Evolutionary conservation across 2,888 invertebrate species (phyloP).

Genomic region (Theodoxus fluviatilis): DNA sequence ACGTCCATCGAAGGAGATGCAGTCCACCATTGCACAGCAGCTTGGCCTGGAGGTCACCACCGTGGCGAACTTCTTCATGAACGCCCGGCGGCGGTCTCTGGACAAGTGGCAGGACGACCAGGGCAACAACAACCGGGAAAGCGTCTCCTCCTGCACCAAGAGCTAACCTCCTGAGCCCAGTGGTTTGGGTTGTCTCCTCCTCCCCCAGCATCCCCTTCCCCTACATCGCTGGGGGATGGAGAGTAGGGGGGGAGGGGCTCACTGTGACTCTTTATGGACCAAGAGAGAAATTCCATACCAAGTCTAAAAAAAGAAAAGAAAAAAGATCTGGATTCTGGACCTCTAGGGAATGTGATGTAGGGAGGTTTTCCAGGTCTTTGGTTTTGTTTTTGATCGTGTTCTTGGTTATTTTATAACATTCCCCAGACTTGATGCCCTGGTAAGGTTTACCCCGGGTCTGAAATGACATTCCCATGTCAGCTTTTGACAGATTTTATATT

Average conservation of each 20-base stretch:
- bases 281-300: too few species aligned
- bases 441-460: too few species aligned
- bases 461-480: too few species aligned
- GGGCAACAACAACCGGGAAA: constrained; percentile 68
- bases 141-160: constrained; percentile 42
- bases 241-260: too few species aligned
- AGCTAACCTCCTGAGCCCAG: too few species aligned
- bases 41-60: constrained; percentile 96
- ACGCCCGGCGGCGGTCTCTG: constrained; percentile 86
- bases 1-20: constrained; percentile 99
- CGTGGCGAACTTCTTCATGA: constrained; percentile 99
- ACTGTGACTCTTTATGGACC: too few species aligned
- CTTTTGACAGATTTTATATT: too few species aligned
- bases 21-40: constrained; percentile 97
- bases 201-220: too few species aligned
- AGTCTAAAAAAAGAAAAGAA: too few species aligned
- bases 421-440: neutral
- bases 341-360: neutral
- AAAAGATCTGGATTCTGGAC: neutral
- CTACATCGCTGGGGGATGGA: too few species aligned
- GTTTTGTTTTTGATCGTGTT: neutral
- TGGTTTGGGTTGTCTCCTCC: too few species aligned
- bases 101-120: constrained; percentile 97
- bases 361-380: neutral
- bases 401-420: neutral